Base-by-base conservation (phyloP, 2,113 vertebrate species). In the Paralichthys olivaceus region DNA sequence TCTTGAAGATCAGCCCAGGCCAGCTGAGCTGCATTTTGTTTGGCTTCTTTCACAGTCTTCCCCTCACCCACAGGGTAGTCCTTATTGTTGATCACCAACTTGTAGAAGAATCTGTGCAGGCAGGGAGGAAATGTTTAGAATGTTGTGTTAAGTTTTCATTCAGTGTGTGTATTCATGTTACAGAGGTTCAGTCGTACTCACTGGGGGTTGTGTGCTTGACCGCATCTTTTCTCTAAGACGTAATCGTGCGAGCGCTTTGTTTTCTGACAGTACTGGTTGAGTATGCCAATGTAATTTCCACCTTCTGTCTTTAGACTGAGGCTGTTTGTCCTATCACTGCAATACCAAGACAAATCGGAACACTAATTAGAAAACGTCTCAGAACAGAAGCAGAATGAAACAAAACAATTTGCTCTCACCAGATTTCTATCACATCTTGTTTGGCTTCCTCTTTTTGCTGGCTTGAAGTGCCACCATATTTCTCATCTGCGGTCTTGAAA, bases 51-150 rank as follows among this genome's bases (percentile, higher is more conserved):
- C 1, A 26, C 0, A 5, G 0, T 91, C 57, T 75, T 92, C 7
- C 92, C 94, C 22, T 64, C 43, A 51, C 67, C 84, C 53, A 89
- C 84, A 3, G 91, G 77, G 51, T 89, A 94, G 7, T 91, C 82
- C 20, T 55, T 87, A 0, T 66, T 25, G 47, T 75, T 1, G 20
- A 94, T 89, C 6, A 90, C 26, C 9, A 89, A 61, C 53, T 81
- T 93, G 77, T 69, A 91, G 54, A 78, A 72, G 81, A 94, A 95
- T 65, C 94, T 95, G 73, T 19, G 51, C 2, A 2, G 7, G 1
- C 7, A 70, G 11, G 1, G 6, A 57, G 14, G 2, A 72, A 55
- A 66, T 37, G 62, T 66, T 45, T 4, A 32, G 25, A 56, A 34
- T 2, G 34, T n/a, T 15, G 7, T 53, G 17, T 68, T 29, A 11